phyloP scores from a whole-genome alignment of 2,888 invertebrate species.

The Leptopterna dolabrata region DNA sequence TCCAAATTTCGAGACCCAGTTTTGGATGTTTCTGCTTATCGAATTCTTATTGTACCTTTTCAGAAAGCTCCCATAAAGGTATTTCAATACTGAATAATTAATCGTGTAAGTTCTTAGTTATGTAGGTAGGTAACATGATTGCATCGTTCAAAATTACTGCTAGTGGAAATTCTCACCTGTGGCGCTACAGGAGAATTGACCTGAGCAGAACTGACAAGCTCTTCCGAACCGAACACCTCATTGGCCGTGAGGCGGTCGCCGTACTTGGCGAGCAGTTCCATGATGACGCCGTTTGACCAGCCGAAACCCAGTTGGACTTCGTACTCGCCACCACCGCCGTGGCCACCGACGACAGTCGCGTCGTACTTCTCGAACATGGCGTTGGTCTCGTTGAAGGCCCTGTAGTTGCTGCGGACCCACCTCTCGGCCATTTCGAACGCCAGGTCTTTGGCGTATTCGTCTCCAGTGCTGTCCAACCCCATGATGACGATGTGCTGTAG shows the following conservation, averaged over 20 bases:
- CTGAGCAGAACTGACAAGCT: slow-evolving; percentile 44
- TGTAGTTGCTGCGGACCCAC: slow-evolving; percentile 85
- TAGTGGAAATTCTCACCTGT: neutral
- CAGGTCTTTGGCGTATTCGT: slow-evolving; percentile 73
- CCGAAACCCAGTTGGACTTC: slow-evolving; percentile 91
- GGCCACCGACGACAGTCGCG: slow-evolving; percentile 73
- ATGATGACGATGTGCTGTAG: slow-evolving; percentile 86
- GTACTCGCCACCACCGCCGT: slow-evolving; percentile 92
- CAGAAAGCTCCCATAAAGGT: too few species aligned
- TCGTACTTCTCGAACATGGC: slow-evolving; percentile 86
- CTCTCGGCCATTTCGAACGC: slow-evolving; percentile 80
- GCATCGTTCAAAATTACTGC: too few species aligned
- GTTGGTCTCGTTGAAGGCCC: slow-evolving; percentile 75
- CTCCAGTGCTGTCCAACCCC: slow-evolving; percentile 78
- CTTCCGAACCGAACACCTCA: slow-evolving; percentile 43
- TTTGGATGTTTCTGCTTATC: too few species aligned
- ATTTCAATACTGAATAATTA: too few species aligned
- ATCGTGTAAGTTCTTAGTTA: too few species aligned
- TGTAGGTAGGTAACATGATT: too few species aligned
- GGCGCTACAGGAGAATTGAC: neutral
- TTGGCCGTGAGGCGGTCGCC: slow-evolving; percentile 62
- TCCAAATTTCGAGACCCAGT: too few species aligned
- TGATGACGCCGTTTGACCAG: slow-evolving; percentile 92
- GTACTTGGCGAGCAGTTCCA: slow-evolving; percentile 82
- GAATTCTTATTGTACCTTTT: too few species aligned